A percentile compares a stretch with the other conserved stretches of the same genome.
Evolutionary conservation across 2,888 invertebrate genomes (phyloP).

Genomic region (Encarsia formosa): DNA sequence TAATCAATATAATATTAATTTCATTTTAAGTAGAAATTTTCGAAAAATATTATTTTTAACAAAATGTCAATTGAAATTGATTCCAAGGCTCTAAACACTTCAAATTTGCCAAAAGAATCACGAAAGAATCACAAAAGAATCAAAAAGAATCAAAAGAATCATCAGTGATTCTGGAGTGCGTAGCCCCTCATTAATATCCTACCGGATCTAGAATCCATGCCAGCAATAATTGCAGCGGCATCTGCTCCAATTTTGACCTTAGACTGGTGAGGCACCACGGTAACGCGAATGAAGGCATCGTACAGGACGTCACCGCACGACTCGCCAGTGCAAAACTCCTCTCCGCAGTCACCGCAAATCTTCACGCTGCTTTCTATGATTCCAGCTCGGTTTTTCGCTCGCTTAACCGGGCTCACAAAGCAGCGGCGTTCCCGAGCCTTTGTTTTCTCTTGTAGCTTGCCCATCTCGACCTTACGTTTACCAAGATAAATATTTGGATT

Average conservation of each 20-base stretch:
- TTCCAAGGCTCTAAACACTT: too few species aligned
- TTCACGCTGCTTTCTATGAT: conserved; percentile 73
- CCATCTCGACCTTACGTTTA: conserved; percentile 77
- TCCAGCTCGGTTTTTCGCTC: conserved; percentile 78
- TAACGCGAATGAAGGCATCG: conserved; percentile 55
- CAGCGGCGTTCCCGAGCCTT: conserved; percentile 66
- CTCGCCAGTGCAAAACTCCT: conserved; percentile 72
- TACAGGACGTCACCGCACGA: conserved; percentile 58
- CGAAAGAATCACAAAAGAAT: too few species aligned
- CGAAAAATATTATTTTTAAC: too few species aligned
- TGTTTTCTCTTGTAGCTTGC: conserved; percentile 73
- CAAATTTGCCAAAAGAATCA: too few species aligned
- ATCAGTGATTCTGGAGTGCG: neutral
- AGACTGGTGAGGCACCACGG: conserved; percentile 41
- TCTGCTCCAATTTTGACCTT: conserved; percentile 44
- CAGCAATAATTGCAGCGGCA: conserved; percentile 48
- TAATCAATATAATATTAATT: neutral
- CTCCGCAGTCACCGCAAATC: conserved; percentile 76
- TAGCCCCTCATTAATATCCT: neutral
- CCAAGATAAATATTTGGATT: too few species aligned
- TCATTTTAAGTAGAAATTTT: too few species aligned
- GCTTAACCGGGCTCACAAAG: conserved; percentile 64
- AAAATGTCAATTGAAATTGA: too few species aligned
- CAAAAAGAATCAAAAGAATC: neutral
- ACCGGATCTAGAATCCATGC: conserved; percentile 32